Evolutionary conservation across 2,888 invertebrate genomes (phyloP).

Genomic region (Flexamia atlantica): DNA sequence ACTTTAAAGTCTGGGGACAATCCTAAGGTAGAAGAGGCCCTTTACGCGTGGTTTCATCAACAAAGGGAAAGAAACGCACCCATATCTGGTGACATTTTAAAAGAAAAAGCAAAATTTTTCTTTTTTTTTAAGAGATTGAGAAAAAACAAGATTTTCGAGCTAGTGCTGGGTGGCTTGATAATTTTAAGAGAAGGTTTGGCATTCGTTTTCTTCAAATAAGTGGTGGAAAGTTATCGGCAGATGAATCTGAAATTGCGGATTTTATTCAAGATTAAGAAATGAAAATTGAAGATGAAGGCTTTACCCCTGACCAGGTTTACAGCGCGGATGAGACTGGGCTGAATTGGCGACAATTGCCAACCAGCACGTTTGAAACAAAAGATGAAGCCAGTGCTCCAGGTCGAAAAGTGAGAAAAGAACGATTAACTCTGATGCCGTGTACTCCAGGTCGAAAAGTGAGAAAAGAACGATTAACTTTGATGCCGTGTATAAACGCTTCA

Average conservation of each 20-base stretch:
- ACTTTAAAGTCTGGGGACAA: too few relatives aligned
- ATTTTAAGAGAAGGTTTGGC: constrained; percentile 18
- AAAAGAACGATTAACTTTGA: too few relatives aligned
- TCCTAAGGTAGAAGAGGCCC: too few relatives aligned
- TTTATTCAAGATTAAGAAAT: constrained; percentile 4
- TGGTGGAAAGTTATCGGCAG: not conserved
- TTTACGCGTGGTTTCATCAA: too few relatives aligned
- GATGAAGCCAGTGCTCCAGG: constrained; percentile 26
- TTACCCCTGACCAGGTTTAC: constrained; percentile 20
- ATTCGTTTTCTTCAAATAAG: not conserved
- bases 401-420: too few relatives aligned
- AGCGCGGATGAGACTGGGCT: too few relatives aligned
- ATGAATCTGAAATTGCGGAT: not conserved
- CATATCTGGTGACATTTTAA: constrained; percentile 39
- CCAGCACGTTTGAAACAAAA: too few relatives aligned
- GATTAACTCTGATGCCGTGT: too few relatives aligned
- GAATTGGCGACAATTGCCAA: constrained; percentile 19
- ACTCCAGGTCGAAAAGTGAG: too few relatives aligned
- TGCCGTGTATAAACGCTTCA: constrained; percentile 24
- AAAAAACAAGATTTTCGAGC: constrained; percentile 27
- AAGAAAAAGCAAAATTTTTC: not conserved
- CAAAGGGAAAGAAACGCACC: too few relatives aligned
- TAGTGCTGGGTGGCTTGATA: constrained; percentile 24
- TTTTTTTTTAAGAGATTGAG: not conserved
- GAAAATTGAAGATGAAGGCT: not conserved